phyloP scores from a whole-genome alignment of 2,113 vertebrate genomes.

The Patagioenas fasciata region DNA sequence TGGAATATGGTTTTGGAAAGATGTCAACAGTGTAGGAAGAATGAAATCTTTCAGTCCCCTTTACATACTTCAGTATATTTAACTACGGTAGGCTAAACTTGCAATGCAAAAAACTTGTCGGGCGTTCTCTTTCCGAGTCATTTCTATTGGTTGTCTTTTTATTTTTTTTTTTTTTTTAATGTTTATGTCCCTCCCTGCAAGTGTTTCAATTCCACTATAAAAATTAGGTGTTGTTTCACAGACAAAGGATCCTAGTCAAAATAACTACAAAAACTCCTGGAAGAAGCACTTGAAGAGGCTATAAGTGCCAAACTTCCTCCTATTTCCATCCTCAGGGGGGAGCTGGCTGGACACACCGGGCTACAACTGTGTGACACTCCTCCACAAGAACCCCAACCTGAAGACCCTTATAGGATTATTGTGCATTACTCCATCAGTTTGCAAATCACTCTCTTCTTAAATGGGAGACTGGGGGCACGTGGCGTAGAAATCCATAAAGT shows the following conservation, averaged over 20 bases:
- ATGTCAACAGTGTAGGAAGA: not conserved
- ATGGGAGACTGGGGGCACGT: accelerated
- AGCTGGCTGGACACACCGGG: not conserved
- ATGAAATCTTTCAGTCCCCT: not conserved
- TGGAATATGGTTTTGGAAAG: not conserved
- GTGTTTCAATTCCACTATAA: not conserved
- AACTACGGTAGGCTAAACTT: not conserved
- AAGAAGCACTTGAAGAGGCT: not conserved
- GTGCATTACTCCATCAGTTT: not conserved
- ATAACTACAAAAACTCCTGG: not conserved
- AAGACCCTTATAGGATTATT: not conserved
- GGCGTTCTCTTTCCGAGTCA: not conserved
- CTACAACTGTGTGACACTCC: accelerated
- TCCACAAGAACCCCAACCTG: not conserved
- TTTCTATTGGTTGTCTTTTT: not conserved
- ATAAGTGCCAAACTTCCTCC: not conserved
- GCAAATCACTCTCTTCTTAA: not conserved
- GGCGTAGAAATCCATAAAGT: not conserved
- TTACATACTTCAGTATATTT: not conserved
- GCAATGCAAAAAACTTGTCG: not conserved
- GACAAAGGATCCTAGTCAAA: not conserved
- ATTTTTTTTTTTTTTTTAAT: not conserved
- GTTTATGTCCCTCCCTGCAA: not conserved
- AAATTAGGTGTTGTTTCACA: not conserved
- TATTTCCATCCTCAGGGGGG: not conserved